These are phyloP conservation scores for Drosophila prolongata DNA, from an alignment of 2,888 invertebrate species.

Conservation along the genomic window DNA sequence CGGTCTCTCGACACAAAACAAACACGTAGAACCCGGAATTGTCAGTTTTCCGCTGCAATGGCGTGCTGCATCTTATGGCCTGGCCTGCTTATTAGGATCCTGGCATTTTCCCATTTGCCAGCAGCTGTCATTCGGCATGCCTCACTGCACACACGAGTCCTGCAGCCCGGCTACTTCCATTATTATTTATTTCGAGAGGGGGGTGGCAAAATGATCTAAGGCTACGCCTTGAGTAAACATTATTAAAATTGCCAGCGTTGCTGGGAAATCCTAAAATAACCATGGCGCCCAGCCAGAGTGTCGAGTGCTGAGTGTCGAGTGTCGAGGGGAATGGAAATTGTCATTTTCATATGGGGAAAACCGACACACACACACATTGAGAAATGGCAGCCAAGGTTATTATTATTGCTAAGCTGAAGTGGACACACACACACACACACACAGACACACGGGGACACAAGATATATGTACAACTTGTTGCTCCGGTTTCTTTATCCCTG, in stretches of 20 bases:
- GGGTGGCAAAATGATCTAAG: slow-evolving; percentile 11
- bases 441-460: slow-evolving; percentile 1
- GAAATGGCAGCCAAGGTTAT: slow-evolving; percentile 76
- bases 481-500: slow-evolving; percentile 37
- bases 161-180: slow-evolving; percentile 15
- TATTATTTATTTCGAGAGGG: slow-evolving; percentile 8
- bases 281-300: slow-evolving; percentile 23
- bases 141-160: slow-evolving; percentile 52
- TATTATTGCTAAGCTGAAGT: slow-evolving; percentile 75
- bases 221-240: slow-evolving; percentile 76
- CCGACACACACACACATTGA: slow-evolving; percentile 43
- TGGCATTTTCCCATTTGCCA: slow-evolving; percentile 54
- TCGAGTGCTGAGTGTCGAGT: slow-evolving; percentile 39
- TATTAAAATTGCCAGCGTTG: slow-evolving; percentile 76
- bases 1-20: not conserved
- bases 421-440: slow-evolving; percentile 42
- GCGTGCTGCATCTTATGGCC: slow-evolving; percentile 52
- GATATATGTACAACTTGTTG: slow-evolving; percentile 60
- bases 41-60: slow-evolving; percentile 55
- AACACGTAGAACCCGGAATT: slow-evolving; percentile 33
- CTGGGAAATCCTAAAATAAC: slow-evolving; percentile 75
- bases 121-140: slow-evolving; percentile 70
- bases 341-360: slow-evolving; percentile 68
- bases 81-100: slow-evolving; percentile 56
- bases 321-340: slow-evolving; percentile 72